Evolutionary conservation across 2,888 invertebrate genomes (phyloP), one percentile per base, ranked within the genome.

Genomic region (Lamellibrachia satsuma): DNA sequence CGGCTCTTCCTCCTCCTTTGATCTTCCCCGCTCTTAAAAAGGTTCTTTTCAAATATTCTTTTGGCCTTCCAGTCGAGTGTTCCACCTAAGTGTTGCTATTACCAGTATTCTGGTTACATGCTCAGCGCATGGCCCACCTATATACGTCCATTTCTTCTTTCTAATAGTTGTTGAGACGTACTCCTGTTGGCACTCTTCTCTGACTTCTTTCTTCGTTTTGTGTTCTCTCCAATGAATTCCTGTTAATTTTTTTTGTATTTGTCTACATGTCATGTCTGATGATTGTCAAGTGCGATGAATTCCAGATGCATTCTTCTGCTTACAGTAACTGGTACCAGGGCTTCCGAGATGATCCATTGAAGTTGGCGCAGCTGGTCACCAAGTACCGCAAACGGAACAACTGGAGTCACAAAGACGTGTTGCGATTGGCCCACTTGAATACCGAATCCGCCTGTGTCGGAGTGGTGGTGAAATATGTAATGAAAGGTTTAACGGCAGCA

Each of bases 381-480:
- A 97, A 97, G 95, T 97, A 97, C 92, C 97, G 97, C 92, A 97
- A 97, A 9, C 97, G 97, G 94, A 97, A 97, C 94, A 97, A 98
- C 6, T 98, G 98, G 97, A 97, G 97, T 0, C 98, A 98, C 95
- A 97, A 97, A 95, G 98, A 98, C 94, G 97, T 98, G 22, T 96
- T 97, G 97, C 95, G 97, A 55, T 93, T 95, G 39, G 92, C 95
- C 52, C 95, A 95, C 92, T 93, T 94, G 8, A 95, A 95, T 92
- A 93, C 95, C 2, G 93, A 90, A 15, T 91, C 93, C 52, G 94
- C 93, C 39, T 93, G 92, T 4, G 60, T 95, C 9, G 95, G 93
- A 7, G 94, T 94, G 7, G 93, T 95, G 15, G 90, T 94, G 27
- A 93, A 94, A 57, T 95, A 94, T 91, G 92, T 95, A 11, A 93